phyloP scores from a whole-genome alignment of 2,797 vertebrate genomes.

The Liasis olivaceus region DNA sequence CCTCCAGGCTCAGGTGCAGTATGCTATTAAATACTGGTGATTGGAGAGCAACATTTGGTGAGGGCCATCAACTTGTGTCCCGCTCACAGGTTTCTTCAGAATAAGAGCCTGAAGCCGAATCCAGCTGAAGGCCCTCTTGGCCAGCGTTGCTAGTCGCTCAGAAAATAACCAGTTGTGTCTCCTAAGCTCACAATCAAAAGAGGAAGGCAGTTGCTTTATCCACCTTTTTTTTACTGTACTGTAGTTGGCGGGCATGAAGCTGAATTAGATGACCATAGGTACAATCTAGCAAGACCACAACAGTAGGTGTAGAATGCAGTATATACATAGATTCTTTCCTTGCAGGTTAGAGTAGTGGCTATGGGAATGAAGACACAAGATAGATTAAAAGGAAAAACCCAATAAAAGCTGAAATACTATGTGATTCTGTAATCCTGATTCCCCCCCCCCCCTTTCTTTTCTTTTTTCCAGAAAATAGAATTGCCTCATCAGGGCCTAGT shows the following conservation, averaged over 20 bases:
- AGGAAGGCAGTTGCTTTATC: neutral
- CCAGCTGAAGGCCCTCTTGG: too few relatives aligned
- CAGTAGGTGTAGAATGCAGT: neutral
- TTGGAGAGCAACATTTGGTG: too few relatives aligned
- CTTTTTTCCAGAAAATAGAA: slow-evolving; percentile 83
- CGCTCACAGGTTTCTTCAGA: too few relatives aligned
- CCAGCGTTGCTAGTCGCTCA: too few relatives aligned
- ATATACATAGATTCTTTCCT: neutral
- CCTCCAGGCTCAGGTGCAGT: too few relatives aligned
- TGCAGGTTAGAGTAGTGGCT: neutral
- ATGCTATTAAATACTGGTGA: too few relatives aligned
- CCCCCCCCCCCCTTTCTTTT: slow-evolving; percentile 9
- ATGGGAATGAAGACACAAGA: neutral
- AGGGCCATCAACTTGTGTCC: too few relatives aligned
- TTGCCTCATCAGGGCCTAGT: slow-evolving; percentile 90
- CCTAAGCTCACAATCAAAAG: neutral
- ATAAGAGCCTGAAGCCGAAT: too few relatives aligned
- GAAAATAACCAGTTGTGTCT: neutral
- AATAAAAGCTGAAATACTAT: accelerated
- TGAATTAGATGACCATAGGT: neutral
- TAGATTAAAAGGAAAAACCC: neutral
- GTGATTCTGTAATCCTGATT: neutral
- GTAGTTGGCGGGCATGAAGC: neutral
- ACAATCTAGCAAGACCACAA: neutral
- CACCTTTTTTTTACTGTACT: accelerated